These are phyloP conservation scores for Gymnogyps californianus DNA, from an alignment of 2,113 vertebrate genomes.

Conservation along the genomic window DNA sequence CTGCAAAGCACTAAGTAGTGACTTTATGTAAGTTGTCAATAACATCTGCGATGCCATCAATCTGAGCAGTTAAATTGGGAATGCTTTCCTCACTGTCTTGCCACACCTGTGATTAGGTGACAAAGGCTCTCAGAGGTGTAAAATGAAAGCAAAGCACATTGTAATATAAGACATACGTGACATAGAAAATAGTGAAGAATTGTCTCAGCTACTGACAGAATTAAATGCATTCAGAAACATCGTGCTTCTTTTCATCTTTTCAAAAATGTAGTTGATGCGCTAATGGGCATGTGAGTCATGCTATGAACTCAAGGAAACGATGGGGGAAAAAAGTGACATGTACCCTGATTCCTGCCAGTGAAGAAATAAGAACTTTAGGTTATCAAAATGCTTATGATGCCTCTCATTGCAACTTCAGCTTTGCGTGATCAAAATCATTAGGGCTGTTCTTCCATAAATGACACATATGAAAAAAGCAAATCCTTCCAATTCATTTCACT, in stretches of 20 bases:
- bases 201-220: neutral
- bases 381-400: neutral
- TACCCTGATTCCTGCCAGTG: neutral
- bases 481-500: neutral
- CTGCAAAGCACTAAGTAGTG: neutral
- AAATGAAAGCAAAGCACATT: neutral
- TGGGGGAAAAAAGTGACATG: neutral
- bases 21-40: neutral
- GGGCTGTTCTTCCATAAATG: neutral
- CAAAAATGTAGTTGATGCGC: neutral
- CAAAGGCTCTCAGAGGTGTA: neutral
- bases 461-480: neutral
- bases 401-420: neutral
- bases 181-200: neutral
- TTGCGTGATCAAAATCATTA: neutral
- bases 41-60: neutral
- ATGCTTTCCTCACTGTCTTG: neutral
- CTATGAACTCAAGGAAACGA: neutral
- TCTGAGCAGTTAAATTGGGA: neutral
- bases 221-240: neutral
- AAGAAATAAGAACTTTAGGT: neutral
- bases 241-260: neutral
- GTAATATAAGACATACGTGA: neutral
- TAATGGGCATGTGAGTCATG: neutral
- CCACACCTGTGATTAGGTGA: neutral